Percentiles rank a stretch among this genome's conserved stretches.
Conservation (phyloP, 2,797 vertebrate genomes). For the Epinephelus coioides region DNA sequence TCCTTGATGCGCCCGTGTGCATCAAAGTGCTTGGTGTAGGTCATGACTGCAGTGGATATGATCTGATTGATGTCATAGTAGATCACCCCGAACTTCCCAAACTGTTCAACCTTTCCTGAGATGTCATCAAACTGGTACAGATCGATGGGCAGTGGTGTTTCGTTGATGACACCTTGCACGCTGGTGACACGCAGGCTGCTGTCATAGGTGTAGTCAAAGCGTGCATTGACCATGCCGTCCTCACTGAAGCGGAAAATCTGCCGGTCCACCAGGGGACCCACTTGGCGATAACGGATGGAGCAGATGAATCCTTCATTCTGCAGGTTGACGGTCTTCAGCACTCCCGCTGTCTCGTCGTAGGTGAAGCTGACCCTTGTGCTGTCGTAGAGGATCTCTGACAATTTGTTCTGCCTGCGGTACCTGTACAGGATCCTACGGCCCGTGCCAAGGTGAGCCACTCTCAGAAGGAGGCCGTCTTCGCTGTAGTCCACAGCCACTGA, state of each 20-base stretch:
- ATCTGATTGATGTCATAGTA: constrained; percentile 99
- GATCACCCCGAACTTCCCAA: constrained; percentile 98
- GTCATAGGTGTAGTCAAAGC: constrained; percentile 99
- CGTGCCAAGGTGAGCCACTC: constrained; percentile 94
- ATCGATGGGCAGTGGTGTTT: constrained; percentile 97
- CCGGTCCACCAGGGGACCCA: constrained; percentile 95
- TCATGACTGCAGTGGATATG: constrained; percentile 99
- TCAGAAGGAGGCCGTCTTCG: constrained; percentile 95
- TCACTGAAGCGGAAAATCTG: constrained; percentile 99
- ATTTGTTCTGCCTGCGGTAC: constrained; percentile 95
- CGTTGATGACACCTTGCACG: constrained; percentile 98
- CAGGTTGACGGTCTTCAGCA: constrained; percentile 97
- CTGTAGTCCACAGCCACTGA: constrained; percentile 97
- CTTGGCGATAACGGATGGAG: constrained; percentile 97
- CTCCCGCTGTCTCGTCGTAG: constrained; percentile 96
- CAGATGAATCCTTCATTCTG: constrained; percentile 99
- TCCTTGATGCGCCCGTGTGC: constrained; percentile 97
- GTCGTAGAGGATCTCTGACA: constrained; percentile 97
- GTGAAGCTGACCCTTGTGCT: constrained; percentile 98
- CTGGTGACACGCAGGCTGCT: constrained; percentile 97
- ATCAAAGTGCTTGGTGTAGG: constrained; percentile 98
- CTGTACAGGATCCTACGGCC: constrained; percentile 95
- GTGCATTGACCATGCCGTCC: constrained; percentile 97
- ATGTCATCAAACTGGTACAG: constrained; percentile 99
- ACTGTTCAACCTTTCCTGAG: constrained; percentile 98